Conservation (phyloP, 2,888 invertebrate species). For the Pediacus dermestoides region DNA sequence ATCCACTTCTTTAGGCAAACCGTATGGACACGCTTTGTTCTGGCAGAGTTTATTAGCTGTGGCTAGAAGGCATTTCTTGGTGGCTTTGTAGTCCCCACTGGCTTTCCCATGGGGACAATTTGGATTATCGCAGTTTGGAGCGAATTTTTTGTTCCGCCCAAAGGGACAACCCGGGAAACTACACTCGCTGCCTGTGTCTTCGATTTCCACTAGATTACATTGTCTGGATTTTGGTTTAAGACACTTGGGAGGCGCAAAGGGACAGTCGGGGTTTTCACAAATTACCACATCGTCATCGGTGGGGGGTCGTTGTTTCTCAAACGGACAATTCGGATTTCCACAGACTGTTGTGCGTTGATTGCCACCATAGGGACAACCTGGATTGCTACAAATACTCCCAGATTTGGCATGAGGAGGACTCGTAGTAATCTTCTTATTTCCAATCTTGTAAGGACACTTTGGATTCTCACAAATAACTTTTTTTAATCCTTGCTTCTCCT, state of each 20-base stretch:
- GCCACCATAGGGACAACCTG: conserved; percentile 28
- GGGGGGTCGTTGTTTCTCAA: conserved; percentile 1
- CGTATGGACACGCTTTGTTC: no score
- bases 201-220: no score
- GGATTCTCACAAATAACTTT: conserved; percentile 20
- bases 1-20: no score
- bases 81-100: not conserved
- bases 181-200: conserved; percentile 22
- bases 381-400: conserved; percentile 27
- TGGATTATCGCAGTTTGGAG: conserved; percentile 11
- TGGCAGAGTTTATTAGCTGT: no score
- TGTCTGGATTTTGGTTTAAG: no score
- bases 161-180: conserved; percentile 32
- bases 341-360: conserved; percentile 17
- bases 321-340: conserved; percentile 22
- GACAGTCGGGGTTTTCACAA: conserved; percentile 20
- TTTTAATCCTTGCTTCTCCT: conserved; percentile 10
- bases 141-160: conserved; percentile 6
- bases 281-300: conserved; percentile 1
- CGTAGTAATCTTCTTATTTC: conserved; percentile 8
- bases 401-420: no score
- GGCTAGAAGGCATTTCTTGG: no score
- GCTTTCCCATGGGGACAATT: conserved; percentile 17
- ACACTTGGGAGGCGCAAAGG: conserved; percentile 16
- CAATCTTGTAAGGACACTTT: conserved; percentile 19